phyloP scores from a whole-genome alignment of 2,113 vertebrate species.

The Muntiacus reevesi region DNA sequence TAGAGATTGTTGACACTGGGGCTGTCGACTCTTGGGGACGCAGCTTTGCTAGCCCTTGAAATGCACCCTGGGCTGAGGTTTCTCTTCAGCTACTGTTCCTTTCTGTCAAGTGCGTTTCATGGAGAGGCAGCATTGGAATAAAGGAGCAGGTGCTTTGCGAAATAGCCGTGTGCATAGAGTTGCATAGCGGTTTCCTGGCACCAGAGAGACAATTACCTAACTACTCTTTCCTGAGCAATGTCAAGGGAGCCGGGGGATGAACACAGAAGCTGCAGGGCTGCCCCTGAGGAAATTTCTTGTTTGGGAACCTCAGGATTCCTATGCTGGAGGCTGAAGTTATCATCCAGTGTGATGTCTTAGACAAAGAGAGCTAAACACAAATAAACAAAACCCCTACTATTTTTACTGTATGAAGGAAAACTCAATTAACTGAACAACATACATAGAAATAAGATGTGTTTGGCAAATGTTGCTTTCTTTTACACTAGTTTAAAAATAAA shows the following conservation, averaged over 20 bases:
- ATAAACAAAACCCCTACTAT: neutral
- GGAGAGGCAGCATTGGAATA: neutral
- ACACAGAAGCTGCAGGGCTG: neutral
- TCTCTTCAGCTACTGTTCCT: neutral
- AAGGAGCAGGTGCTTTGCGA: slow-evolving; percentile 48
- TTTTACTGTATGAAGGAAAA: slow-evolving; percentile 33
- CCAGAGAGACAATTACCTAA: slow-evolving; percentile 69
- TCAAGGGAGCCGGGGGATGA: slow-evolving; percentile 14
- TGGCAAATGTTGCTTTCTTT: neutral
- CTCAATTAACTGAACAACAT: slow-evolving; percentile 12
- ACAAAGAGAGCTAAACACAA: neutral
- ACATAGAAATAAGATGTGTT: slow-evolving; percentile 21
- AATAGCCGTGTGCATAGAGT: slow-evolving; percentile 8
- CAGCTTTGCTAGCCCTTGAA: neutral
- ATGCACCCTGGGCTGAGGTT: neutral
- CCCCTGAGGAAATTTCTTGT: slow-evolving; percentile 19
- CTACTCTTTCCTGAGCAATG: slow-evolving; percentile 53
- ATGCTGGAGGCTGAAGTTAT: neutral
- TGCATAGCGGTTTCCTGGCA: slow-evolving; percentile 56
- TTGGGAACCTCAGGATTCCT: neutral
- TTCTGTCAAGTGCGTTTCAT: neutral
- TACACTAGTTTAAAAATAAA: slow-evolving; percentile 8
- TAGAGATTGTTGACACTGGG: neutral
- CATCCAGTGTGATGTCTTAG: neutral
- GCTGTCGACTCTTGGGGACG: neutral